Evolutionary conservation across 2,113 vertebrate species (phyloP), one percentile per base, ranked within the genome.

Genomic region (Syngnathus floridae): DNA sequence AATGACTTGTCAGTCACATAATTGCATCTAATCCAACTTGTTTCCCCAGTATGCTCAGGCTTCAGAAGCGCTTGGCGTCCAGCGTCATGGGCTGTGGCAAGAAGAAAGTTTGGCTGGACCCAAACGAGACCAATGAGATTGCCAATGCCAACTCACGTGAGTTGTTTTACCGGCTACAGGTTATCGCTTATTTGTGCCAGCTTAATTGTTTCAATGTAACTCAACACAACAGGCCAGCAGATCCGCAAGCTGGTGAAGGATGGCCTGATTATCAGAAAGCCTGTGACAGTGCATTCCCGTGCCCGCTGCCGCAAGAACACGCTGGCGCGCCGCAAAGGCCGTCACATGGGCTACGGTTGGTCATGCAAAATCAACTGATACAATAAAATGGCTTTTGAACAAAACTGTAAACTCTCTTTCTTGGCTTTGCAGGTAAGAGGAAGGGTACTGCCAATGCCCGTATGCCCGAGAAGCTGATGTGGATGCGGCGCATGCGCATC

Each of bases 401-500:
- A 16, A 31, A 35, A 35, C 12, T 16, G 13, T 55, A 7, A 35
- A 35, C 54, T 16, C 5, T 2, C 14, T 43, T 61, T 21, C 10
- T 16, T 7, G 5, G 3, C 8, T 0, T 7, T 0, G 5, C 41
- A 99, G 96, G 96, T 79, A 98, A 99, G 92, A 92, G 96, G 64
- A 99, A 99, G 91, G 96, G 96, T 87, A 99, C 96, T 0, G 96
- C 96, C 74, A 99, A 99, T 0, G 95, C 96, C 5, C 93, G 96
- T 52, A 99, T 99, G 96, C 96, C 96, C 0, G 96, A 97, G 91
- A 99, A 99, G 80, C 83, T 99, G 10, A 90, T 84, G 22, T 99
- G 96, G 96, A 98, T 99, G 96, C 91, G 95, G n/a, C 92, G 96
- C 64, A 99, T 99, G 96, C 88, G 96, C 26, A 98, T 98, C 70